These are phyloP conservation scores for Oscheius onirici DNA, from an alignment of 2,888 invertebrate species.

Conservation along the genomic window DNA sequence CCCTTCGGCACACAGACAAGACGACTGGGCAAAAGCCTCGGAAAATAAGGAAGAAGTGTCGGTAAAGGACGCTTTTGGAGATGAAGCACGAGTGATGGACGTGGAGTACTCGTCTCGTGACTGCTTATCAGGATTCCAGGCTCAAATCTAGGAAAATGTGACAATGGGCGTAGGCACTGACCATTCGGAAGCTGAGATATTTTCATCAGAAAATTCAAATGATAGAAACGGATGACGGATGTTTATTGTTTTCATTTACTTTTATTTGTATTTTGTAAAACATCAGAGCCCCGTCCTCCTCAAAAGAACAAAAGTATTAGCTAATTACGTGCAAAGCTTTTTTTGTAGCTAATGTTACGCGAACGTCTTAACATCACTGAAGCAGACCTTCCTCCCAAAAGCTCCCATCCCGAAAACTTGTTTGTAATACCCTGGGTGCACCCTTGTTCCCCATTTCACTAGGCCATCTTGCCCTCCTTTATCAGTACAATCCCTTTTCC, in stretches of 20 bases:
- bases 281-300: neutral
- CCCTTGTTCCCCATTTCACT: too few species aligned
- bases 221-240: neutral
- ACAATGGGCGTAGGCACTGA: neutral
- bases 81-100: neutral
- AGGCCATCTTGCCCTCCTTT: too few species aligned
- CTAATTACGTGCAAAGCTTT: too few species aligned
- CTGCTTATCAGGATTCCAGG: slow-evolving; percentile 8
- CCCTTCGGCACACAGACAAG: slow-evolving; percentile 26
- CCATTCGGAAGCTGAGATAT: neutral
- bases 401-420: too few species aligned
- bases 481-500: neutral
- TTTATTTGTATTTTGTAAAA: too few species aligned
- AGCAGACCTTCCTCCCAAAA: too few species aligned
- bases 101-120: slow-evolving; percentile 12
- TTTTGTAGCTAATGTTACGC: too few species aligned
- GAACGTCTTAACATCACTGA: too few species aligned
- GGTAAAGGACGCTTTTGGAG: neutral
- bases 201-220: neutral
- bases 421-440: too few species aligned
- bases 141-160: slow-evolving; percentile 2
- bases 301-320: neutral
- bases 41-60: neutral
- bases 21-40: slow-evolving; percentile 1
- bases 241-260: too few species aligned